phyloP scores from a whole-genome alignment of 2,113 vertebrate species.

The Pteropus alecto region DNA sequence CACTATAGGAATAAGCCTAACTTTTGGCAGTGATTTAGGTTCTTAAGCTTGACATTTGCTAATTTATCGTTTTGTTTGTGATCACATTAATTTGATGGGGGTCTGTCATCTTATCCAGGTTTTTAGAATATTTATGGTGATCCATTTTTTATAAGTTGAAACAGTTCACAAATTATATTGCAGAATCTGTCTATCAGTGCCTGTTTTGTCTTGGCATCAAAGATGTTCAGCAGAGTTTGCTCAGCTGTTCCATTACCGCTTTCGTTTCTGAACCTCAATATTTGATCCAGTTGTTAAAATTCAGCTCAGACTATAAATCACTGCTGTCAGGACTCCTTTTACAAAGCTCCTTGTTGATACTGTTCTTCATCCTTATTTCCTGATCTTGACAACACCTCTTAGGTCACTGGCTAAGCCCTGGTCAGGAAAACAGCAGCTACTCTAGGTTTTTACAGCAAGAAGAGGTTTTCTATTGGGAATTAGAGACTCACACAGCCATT shows the following conservation, averaged over 20 bases:
- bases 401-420: background rate
- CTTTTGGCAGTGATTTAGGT: conserved; percentile 62
- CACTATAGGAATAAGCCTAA: conserved; percentile 61
- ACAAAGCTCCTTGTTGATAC: background rate
- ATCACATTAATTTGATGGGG: conserved; percentile 29
- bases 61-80: conserved; percentile 67
- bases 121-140: conserved; percentile 60
- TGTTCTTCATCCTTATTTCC: background rate
- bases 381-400: background rate
- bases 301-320: conserved; percentile 22
- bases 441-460: conserved; percentile 6
- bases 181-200: conserved; percentile 38
- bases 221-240: conserved; percentile 47
- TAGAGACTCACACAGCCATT: background rate
- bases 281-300: conserved; percentile 52
- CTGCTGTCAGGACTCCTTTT: background rate
- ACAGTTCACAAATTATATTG: conserved; percentile 45
- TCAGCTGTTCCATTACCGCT: conserved; percentile 43
- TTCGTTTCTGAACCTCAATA: conserved; percentile 32
- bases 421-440: background rate
- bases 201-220: conserved; percentile 38
- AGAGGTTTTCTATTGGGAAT: conserved; percentile 1
- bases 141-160: conserved; percentile 42
- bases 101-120: conserved; percentile 42
- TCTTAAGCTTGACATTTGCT: conserved; percentile 63